Conservation (phyloP, 1,140 invertebrate genomes). For the Lepidurus packardi region DNA sequence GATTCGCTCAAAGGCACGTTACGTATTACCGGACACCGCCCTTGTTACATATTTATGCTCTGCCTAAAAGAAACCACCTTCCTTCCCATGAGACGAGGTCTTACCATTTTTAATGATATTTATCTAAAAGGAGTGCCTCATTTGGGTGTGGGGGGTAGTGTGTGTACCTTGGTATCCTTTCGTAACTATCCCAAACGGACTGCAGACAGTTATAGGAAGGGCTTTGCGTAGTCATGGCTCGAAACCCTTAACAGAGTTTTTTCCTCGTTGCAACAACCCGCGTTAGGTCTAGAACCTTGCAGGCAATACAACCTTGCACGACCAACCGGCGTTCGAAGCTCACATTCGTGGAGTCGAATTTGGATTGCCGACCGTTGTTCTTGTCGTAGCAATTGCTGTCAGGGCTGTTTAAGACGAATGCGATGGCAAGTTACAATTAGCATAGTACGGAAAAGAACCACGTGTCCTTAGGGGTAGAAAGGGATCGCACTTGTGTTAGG, state of each 20-base stretch:
- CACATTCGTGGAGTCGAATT: too few relatives aligned
- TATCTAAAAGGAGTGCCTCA: not conserved
- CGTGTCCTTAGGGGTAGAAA: too few relatives aligned
- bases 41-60: slow-evolving; percentile 7
- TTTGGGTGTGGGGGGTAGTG: not conserved
- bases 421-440: too few relatives aligned
- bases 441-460: too few relatives aligned
- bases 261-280: not conserved
- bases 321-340: too few relatives aligned
- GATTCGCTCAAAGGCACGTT: not conserved
- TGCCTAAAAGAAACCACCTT: too few relatives aligned
- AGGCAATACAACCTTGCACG: not conserved
- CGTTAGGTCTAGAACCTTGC: not conserved
- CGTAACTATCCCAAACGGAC: slow-evolving; percentile 75
- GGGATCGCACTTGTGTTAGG: too few relatives aligned
- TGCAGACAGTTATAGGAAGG: slow-evolving; percentile 77
- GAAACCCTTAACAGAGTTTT: not conserved
- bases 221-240: not conserved
- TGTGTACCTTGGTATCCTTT: slow-evolving; percentile 73
- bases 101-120: too few relatives aligned
- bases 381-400: too few relatives aligned
- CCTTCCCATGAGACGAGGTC: too few relatives aligned
- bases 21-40: not conserved
- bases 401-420: too few relatives aligned
- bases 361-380: too few relatives aligned